Conservation (phyloP, 30 jellyfish, hydroid and myxozoan genomes). For the Mastigias papua region DNA sequence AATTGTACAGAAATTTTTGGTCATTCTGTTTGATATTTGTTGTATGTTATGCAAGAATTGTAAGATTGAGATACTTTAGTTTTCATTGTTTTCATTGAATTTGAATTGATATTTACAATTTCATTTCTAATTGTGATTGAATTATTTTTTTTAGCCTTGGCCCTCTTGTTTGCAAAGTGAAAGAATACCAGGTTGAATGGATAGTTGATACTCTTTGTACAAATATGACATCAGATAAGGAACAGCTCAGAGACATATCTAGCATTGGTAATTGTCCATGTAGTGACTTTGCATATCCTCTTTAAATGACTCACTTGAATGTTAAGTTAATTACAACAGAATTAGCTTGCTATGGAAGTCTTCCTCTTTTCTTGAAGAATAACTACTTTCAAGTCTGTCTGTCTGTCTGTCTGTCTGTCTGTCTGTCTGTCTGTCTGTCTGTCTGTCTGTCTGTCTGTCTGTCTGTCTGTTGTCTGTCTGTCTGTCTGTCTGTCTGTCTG, state of each 20-base stretch:
- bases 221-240: conserved; percentile 92
- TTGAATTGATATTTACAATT: not conserved
- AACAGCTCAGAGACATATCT: conserved; percentile 95
- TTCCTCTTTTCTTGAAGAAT: too few species aligned
- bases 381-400: too few species aligned
- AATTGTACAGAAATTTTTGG: not conserved
- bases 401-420: too few species aligned
- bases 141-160: conserved; percentile 83
- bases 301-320: too few species aligned
- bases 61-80: too few species aligned
- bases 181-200: conserved; percentile 95
- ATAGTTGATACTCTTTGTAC: conserved; percentile 97
- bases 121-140: not conserved
- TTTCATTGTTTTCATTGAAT: not conserved
- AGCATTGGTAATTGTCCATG: conserved; percentile 99
- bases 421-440: too few species aligned
- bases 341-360: too few species aligned
- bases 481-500: too few species aligned
- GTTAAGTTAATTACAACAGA: too few species aligned
- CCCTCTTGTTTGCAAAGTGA: conserved; percentile 96
- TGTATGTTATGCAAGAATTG: not conserved
- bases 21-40: not conserved
- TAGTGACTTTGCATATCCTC: too few species aligned
- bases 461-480: too few species aligned
- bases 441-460: too few species aligned